Evolutionary conservation across 2,797 vertebrate species (phyloP).

Genomic region (Melanogrammus aeglefinus): DNA sequence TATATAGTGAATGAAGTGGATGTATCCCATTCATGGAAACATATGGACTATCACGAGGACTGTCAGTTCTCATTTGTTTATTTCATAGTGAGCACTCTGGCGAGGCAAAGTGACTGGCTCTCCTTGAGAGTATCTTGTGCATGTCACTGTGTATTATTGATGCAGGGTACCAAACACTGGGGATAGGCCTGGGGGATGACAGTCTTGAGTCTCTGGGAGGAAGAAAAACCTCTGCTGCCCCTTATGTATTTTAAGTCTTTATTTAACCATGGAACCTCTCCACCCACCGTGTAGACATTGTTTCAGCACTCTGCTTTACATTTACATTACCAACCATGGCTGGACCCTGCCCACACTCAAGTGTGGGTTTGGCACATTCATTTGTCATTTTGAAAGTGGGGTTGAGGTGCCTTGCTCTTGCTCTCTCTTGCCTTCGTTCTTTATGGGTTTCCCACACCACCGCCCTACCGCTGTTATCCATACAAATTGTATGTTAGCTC

Average conservation of each 20-base stretch:
- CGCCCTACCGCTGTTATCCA: background rate
- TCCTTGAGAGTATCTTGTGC: slow-evolving; percentile 71
- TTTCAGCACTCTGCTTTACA: slow-evolving; percentile 4
- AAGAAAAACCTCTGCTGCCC: slow-evolving; percentile 22
- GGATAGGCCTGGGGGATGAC: slow-evolving; percentile 48
- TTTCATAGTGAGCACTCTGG: slow-evolving; percentile 54
- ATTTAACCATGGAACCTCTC: slow-evolving; percentile 18
- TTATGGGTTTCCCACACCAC: background rate
- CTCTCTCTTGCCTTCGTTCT: background rate
- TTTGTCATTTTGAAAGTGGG: slow-evolving; percentile 4
- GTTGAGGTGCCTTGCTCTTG: slow-evolving; percentile 23
- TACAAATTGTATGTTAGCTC: slow-evolving; percentile 7
- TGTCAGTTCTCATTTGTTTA: slow-evolving; percentile 72
- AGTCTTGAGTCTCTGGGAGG: slow-evolving; percentile 34
- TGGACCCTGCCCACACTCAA: background rate
- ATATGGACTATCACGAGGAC: slow-evolving; percentile 63
- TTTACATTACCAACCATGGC: background rate
- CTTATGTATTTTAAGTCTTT: slow-evolving; percentile 4
- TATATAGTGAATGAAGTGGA: slow-evolving; percentile 27
- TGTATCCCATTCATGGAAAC: slow-evolving; percentile 56
- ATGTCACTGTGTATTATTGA: slow-evolving; percentile 68
- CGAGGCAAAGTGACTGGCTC: slow-evolving; percentile 57
- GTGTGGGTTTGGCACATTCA: background rate
- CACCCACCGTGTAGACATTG: background rate
- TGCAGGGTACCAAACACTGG: slow-evolving; percentile 57